Evolutionary conservation across 2,113 vertebrate species (phyloP).

Genomic region (Microcebus lehilahytsara): DNA sequence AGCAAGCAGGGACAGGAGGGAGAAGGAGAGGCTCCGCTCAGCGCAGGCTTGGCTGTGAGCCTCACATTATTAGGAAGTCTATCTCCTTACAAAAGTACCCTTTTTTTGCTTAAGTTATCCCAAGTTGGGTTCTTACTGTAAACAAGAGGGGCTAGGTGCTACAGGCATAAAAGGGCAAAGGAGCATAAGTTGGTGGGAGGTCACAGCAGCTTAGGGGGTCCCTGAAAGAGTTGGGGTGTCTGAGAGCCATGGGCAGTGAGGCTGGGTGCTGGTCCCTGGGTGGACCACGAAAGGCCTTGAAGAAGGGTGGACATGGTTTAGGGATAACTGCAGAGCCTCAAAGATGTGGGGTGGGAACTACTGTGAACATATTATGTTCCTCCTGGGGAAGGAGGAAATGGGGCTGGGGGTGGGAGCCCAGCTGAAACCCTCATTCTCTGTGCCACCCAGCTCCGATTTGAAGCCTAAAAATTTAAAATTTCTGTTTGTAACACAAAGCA

Average conservation of each 20-base stretch:
- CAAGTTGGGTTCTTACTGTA: neutral
- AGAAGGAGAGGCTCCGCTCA: neutral
- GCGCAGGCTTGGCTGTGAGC: neutral
- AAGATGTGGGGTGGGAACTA: neutral
- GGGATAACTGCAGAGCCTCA: too few species aligned
- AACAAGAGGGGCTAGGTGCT: neutral
- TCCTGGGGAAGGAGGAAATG: neutral
- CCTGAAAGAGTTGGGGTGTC: neutral
- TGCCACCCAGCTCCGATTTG: neutral
- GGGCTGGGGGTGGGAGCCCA: neutral
- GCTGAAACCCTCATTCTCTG: neutral
- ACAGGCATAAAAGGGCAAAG: neutral
- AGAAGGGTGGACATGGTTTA: neutral
- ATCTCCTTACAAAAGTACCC: neutral
- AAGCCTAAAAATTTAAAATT: neutral
- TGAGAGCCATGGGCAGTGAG: neutral
- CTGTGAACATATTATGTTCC: neutral
- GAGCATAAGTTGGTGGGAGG: neutral
- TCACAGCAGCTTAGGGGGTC: neutral
- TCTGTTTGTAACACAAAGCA: neutral
- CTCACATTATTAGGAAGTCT: neutral
- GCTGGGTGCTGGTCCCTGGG: neutral
- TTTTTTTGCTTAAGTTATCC: neutral
- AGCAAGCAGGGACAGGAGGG: fast-evolving
- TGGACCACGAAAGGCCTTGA: neutral